A percentile compares a stretch with the other conserved stretches of the same genome.
Evolutionary conservation across 2,113 vertebrate species (phyloP).

Genomic region (Stigmatopora nigra): DNA sequence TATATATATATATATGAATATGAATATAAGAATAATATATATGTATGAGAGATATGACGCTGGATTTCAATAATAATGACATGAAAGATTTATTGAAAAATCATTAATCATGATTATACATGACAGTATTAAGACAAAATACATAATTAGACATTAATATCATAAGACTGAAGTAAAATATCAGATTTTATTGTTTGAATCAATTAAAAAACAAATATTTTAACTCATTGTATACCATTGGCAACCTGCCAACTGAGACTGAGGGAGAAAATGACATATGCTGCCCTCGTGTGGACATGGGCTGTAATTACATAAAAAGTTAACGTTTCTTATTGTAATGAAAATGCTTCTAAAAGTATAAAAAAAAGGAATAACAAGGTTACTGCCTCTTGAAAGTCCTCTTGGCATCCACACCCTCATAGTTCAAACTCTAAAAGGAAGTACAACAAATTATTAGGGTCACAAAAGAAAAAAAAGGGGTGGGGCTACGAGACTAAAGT

Average conservation of each 20-base stretch:
- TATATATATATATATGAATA: too few relatives aligned
- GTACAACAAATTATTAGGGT: background rate
- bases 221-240: too few relatives aligned
- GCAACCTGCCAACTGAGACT: too few relatives aligned
- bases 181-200: too few relatives aligned
- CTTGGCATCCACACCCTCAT: slow-evolving; percentile 84
- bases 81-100: too few relatives aligned
- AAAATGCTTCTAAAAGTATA: background rate
- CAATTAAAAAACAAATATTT: too few relatives aligned
- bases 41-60: too few relatives aligned
- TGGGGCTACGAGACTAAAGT: too few relatives aligned
- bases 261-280: too few relatives aligned
- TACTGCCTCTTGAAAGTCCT: slow-evolving; percentile 84
- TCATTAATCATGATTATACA: background rate
- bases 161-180: background rate
- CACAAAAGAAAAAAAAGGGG: background rate
- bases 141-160: too few relatives aligned
- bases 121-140: background rate
- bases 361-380: slow-evolving; percentile 41
- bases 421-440: slow-evolving; percentile 72
- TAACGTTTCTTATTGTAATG: background rate
- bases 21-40: too few relatives aligned
- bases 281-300: background rate
- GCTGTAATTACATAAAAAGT: background rate
- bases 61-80: too few relatives aligned